These are phyloP conservation scores for Chamaea fasciata DNA, from an alignment of 2,113 vertebrate species.

Conservation along the genomic window DNA sequence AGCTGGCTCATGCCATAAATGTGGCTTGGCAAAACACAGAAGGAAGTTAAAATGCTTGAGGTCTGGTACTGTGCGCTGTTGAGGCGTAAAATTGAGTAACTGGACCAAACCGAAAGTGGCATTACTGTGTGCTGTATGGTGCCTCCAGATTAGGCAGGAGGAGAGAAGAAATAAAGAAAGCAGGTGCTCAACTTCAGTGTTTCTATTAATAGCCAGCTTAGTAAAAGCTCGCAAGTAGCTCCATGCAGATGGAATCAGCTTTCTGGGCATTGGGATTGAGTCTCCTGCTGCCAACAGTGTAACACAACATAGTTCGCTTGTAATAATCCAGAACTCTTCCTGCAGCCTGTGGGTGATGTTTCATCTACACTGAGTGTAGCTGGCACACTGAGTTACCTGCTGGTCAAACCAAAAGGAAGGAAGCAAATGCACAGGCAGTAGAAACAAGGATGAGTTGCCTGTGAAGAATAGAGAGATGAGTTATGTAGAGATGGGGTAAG, in stretches of 20 bases:
- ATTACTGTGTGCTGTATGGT: neutral
- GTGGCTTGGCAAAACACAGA: neutral
- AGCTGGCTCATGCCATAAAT: neutral
- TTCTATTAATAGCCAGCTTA: neutral
- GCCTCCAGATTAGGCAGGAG: neutral
- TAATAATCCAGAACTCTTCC: neutral
- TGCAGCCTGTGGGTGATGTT: neutral
- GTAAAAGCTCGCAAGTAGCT: neutral
- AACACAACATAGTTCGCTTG: no score
- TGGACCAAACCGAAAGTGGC: neutral
- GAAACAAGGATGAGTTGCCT: neutral
- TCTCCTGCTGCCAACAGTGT: neutral
- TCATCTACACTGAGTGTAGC: neutral
- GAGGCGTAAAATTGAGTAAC: neutral
- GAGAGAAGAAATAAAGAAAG: neutral
- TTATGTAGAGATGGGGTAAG: neutral
- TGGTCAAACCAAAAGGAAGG: neutral
- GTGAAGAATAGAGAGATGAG: neutral
- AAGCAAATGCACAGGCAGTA: neutral
- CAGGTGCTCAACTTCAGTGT: neutral
- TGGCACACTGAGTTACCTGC: neutral
- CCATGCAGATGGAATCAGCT: neutral
- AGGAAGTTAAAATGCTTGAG: neutral
- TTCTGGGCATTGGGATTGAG: neutral
- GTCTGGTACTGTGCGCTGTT: neutral